Evolutionary conservation across 2,797 vertebrate species (phyloP).

Genomic region (Thripadectes ignobilis): DNA sequence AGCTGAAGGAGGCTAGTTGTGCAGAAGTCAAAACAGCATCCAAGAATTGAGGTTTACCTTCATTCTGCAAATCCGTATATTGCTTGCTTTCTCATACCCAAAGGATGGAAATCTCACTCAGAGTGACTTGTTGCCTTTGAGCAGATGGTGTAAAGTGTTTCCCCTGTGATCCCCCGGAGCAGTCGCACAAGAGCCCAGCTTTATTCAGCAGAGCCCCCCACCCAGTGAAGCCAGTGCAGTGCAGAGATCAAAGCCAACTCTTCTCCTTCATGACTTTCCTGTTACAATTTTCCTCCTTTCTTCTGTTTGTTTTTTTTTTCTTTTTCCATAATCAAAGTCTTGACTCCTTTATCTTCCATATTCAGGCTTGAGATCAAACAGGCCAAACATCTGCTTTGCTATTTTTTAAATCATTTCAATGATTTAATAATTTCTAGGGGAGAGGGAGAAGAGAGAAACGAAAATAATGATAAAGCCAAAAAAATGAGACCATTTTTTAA

Average conservation of each 20-base stretch:
- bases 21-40: conserved; percentile 42
- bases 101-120: conserved; percentile 34
- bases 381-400: conserved; percentile 69
- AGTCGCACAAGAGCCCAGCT: neutral
- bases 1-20: neutral
- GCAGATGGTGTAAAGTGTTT: conserved; percentile 35
- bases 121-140: conserved; percentile 40
- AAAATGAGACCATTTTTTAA: conserved; percentile 18
- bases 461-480: conserved; percentile 59
- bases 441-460: conserved; percentile 29
- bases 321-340: conserved; percentile 68
- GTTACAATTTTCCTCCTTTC: conserved; percentile 38
- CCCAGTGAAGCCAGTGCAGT: neutral
- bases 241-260: conserved; percentile 75
- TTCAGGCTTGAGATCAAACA: conserved; percentile 77
- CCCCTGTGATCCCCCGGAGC: neutral
- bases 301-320: conserved; percentile 1
- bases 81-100: neutral
- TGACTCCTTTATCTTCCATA: conserved; percentile 59
- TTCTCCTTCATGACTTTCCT: conserved; percentile 66
- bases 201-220: conserved; percentile 40
- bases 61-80: conserved; percentile 54
- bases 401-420: conserved; percentile 66
- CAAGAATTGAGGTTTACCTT: conserved; percentile 20
- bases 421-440: conserved; percentile 48